Percentiles rank a stretch among this genome's conserved stretches.
Conservation (phyloP, 2,888 invertebrate genomes). For the Drosophila paracracens region DNA sequence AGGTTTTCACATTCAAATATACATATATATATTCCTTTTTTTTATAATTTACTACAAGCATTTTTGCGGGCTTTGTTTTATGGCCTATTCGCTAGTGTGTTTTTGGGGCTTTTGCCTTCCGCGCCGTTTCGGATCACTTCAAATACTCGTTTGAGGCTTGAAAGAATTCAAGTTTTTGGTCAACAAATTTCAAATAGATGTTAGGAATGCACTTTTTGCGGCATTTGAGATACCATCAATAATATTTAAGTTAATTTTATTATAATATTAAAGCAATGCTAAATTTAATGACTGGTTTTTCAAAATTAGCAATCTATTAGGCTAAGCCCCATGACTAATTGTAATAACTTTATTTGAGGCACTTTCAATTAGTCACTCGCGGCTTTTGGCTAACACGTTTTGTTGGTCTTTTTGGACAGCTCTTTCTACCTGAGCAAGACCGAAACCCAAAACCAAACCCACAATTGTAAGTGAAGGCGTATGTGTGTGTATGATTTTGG, state of each 20-base stretch:
- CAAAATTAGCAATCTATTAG: background rate
- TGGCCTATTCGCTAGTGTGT: slow-evolving; percentile 23
- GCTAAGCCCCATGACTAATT: background rate
- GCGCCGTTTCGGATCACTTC: slow-evolving; percentile 6
- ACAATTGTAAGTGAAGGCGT: slow-evolving; percentile 51
- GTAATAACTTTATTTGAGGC: background rate
- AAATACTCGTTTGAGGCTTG: slow-evolving; percentile 28
- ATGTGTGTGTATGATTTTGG: slow-evolving; percentile 1
- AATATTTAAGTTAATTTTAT: slow-evolving; percentile 1
- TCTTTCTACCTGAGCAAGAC: slow-evolving; percentile 2
- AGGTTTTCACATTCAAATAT: slow-evolving; percentile 8
- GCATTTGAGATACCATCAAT: background rate
- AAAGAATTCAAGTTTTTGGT: slow-evolving; percentile 29
- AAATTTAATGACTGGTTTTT: background rate
- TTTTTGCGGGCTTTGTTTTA: slow-evolving; percentile 33
- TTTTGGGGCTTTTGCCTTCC: slow-evolving; percentile 19
- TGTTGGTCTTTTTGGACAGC: slow-evolving; percentile 5
- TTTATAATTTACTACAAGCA: slow-evolving; percentile 45
- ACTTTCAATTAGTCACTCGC: slow-evolving; percentile 3
- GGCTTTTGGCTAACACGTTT: slow-evolving; percentile 38
- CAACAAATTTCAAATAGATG: background rate
- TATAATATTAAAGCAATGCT: background rate
- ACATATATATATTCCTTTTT: slow-evolving; percentile 3
- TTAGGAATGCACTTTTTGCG: background rate
- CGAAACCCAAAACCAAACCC: slow-evolving; percentile 10